Evolutionary conservation across 2,113 vertebrate species (phyloP).

Genomic region (Chionis minor): DNA sequence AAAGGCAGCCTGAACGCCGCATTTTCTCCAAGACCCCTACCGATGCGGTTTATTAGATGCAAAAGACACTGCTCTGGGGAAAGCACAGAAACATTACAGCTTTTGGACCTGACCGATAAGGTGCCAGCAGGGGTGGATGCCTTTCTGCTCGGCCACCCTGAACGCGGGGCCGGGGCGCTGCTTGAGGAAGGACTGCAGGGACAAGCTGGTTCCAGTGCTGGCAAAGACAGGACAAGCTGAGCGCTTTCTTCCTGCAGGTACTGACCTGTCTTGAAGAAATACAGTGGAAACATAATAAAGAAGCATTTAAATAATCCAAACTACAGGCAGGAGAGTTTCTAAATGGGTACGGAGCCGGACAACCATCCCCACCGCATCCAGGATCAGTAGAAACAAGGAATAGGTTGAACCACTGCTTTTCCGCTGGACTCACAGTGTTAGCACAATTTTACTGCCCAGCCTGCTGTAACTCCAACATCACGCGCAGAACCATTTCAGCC

Average conservation of each 20-base stretch:
- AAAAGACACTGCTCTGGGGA: neutral
- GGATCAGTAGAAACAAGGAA: neutral
- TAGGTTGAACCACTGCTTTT: neutral
- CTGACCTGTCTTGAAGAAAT: neutral
- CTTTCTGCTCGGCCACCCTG: neutral
- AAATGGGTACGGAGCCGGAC: neutral
- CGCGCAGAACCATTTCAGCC: neutral
- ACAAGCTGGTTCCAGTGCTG: neutral
- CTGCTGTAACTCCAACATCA: neutral
- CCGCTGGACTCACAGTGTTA: neutral
- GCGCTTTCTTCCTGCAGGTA: neutral
- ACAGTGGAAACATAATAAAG: neutral
- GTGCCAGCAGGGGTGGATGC: neutral
- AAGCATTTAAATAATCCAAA: neutral
- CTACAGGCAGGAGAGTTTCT: neutral
- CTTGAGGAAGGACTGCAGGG: neutral
- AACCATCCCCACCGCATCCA: neutral
- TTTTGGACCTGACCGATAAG: neutral
- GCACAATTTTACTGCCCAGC: neutral
- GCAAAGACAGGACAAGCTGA: neutral
- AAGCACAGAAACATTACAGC: neutral
- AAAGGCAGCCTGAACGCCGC: neutral
- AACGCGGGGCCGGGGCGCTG: rapidly evolving
- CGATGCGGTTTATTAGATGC: neutral
- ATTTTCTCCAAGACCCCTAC: neutral